Percentiles rank a stretch among this genome's conserved stretches.
Evolutionary conservation across 1,140 invertebrate genomes (phyloP).

Genomic region (Lasioglossum albipes): DNA sequence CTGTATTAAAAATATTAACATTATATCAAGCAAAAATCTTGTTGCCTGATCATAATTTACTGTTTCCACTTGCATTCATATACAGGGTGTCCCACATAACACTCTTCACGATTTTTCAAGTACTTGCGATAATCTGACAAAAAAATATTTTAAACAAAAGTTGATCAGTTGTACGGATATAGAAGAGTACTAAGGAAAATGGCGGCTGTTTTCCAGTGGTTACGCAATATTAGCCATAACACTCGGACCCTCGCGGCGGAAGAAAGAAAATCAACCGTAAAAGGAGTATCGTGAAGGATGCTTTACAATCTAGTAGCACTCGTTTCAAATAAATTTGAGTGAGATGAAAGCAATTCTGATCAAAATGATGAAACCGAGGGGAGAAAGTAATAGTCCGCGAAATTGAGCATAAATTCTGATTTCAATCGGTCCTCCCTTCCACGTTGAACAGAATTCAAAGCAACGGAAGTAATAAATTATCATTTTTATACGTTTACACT

Average conservation of each 20-base stretch:
- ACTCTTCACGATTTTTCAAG: too few relatives aligned
- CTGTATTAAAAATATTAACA: too few relatives aligned
- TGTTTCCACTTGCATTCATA: too few relatives aligned
- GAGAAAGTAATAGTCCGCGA: neutral
- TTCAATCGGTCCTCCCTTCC: too few relatives aligned
- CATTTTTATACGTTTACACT: too few relatives aligned
- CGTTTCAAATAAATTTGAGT: neutral
- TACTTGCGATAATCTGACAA: too few relatives aligned
- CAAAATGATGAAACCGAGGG: neutral
- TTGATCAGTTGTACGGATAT: neutral
- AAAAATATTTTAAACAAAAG: too few relatives aligned
- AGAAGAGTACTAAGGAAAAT: neutral
- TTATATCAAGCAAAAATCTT: too few relatives aligned
- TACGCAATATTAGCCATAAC: neutral
- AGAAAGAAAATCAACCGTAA: neutral
- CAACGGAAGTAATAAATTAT: too few relatives aligned
- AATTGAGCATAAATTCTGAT: neutral
- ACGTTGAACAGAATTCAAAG: too few relatives aligned
- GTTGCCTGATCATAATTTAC: too few relatives aligned
- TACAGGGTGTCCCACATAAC: too few relatives aligned
- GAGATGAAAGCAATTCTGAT: neutral
- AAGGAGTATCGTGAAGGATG: neutral
- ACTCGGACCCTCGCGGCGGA: neutral
- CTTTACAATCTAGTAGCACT: neutral
- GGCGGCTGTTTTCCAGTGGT: neutral